Evolutionary conservation across 2,113 vertebrate genomes (phyloP).

Genomic region (Glaucomys volans): DNA sequence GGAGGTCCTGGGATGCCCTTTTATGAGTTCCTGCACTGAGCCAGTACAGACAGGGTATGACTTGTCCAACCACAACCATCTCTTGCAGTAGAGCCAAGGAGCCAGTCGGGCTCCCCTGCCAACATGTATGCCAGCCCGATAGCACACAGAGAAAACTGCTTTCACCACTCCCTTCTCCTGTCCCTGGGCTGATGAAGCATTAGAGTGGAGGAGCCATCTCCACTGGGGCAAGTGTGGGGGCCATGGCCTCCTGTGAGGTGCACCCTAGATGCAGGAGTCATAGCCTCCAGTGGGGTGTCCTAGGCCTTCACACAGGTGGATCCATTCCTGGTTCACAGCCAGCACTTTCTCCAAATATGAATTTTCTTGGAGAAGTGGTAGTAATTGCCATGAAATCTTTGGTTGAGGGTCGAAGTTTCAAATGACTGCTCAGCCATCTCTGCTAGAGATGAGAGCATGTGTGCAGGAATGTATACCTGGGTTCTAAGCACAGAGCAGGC

Average conservation of each 20-base stretch:
- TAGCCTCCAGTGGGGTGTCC: fast-evolving
- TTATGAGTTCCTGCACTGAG: not conserved
- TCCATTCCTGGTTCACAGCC: not conserved
- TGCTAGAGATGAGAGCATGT: not conserved
- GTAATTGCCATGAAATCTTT: not conserved
- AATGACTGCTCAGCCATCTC: not conserved
- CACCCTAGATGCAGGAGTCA: fast-evolving
- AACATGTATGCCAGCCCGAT: no score
- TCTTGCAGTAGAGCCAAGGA: no score
- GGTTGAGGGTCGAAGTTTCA: not conserved
- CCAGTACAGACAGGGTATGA: not conserved
- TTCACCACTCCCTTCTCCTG: not conserved
- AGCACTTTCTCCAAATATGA: not conserved
- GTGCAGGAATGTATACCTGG: not conserved
- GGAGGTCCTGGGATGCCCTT: not conserved
- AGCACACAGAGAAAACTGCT: fast-evolving
- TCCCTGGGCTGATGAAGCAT: fast-evolving
- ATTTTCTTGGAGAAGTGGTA: not conserved
- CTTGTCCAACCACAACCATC: not conserved
- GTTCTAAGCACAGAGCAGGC: not conserved
- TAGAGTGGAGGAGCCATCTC: not conserved
- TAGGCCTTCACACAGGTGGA: not conserved
- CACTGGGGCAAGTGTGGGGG: not conserved
- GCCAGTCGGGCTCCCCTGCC: not conserved
- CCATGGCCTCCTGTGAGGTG: fast-evolving